Base-by-base conservation (phyloP, 1,140 invertebrate genomes). In the Temnothorax nylanderi region DNA sequence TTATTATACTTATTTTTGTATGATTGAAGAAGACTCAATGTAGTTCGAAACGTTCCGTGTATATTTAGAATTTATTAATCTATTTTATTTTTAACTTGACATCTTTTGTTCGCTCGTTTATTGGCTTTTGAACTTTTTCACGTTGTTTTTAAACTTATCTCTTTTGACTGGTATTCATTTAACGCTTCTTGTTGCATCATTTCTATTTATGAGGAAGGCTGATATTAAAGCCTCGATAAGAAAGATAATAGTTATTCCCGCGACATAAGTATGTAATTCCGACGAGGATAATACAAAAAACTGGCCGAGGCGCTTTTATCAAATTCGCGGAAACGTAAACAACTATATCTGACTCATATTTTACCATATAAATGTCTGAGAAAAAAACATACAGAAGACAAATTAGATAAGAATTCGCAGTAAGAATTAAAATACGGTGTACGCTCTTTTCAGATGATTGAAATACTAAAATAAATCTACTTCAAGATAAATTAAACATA, bases 261-360 rank as follows among this genome's bases (percentile, higher is more conserved):
- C 37, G 8, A 75, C 41, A 18, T 47, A 74, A 74, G 13, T 56
- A 69, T 26, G 21, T 49, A 47, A 60, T 74, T 47, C 41, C 51
- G 26, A n/a, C 51, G 51, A 41, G 67, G 41, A 49, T 74, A 82
- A 72, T 47, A 21, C 8, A 32, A 58, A 82, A 82, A 74, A 60
- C 41, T 16, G 21, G 44, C 26, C 26, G 67, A 82, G 54, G 72
- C 18, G 54, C 18, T 37, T 74, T 82, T 82, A 74, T 82, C 80
- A 34, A 72, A 72, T 58, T 82, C 67, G 16, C 51, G 37, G 78
- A 72, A 81, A 80, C 44, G 32, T n/a, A n/a, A 80, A 37, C 62
- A 64, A 26, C 32, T 21, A 21, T 47, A 41, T 47, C 11, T 76
- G 74, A 76, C 13, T 78, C 44, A 34, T 7, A 64, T 65, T 78